Evolutionary conservation across 2,888 invertebrate genomes (phyloP).

Genomic region (Nephrotoma appendiculata): DNA sequence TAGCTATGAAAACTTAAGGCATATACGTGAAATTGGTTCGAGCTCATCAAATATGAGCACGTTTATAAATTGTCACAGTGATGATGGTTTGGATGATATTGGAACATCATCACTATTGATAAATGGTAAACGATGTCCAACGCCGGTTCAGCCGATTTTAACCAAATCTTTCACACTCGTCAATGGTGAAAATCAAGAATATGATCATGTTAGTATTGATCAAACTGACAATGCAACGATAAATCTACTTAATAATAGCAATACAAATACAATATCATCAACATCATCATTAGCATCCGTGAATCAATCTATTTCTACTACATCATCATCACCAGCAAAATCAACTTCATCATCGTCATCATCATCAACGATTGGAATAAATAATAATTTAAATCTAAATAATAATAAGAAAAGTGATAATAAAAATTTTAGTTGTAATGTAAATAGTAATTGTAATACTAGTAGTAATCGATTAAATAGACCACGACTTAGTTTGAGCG

Average conservation of each 20-base stretch:
- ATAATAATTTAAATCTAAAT: background rate
- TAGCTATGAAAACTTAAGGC: slow-evolving; percentile 31
- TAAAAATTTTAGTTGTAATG: background rate
- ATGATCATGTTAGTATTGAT: background rate
- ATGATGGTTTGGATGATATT: background rate
- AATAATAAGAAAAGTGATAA: background rate
- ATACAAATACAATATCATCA: background rate
- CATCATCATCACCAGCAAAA: slow-evolving; percentile 11
- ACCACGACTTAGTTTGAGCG: slow-evolving; percentile 29
- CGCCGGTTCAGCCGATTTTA: background rate
- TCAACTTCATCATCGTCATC: slow-evolving; percentile 26
- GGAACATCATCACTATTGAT: background rate
- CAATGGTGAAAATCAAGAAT: background rate
- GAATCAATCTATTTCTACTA: background rate
- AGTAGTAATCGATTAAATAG: slow-evolving; percentile 26
- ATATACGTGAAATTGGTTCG: slow-evolving; percentile 31
- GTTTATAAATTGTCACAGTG: slow-evolving; percentile 19
- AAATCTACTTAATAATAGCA: background rate
- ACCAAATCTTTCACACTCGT: background rate
- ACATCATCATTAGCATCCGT: background rate
- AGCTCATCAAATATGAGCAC: slow-evolving; percentile 28
- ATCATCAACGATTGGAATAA: background rate
- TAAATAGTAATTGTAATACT: background rate
- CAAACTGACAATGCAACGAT: background rate
- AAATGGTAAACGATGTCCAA: background rate